phyloP scores from a whole-genome alignment of 2,888 invertebrate genomes.

The Drosophila mimetica region DNA sequence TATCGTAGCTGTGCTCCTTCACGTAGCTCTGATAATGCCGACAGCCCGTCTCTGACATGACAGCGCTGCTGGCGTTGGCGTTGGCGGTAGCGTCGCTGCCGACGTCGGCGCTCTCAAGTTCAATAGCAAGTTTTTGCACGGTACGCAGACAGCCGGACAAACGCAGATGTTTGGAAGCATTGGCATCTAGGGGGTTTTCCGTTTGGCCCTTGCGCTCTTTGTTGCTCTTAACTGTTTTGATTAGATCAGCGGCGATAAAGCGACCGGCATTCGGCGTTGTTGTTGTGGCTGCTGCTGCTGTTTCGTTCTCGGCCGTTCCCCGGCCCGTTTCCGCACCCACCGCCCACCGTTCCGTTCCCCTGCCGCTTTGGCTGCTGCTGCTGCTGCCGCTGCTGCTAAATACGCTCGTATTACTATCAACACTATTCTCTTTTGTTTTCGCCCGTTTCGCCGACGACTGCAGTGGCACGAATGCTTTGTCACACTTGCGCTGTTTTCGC shows the following conservation, averaged over 20 bases:
- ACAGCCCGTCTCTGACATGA: conserved; percentile 83
- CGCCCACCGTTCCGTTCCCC: conserved; percentile 38
- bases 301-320: conserved; percentile 64
- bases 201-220: conserved; percentile 13
- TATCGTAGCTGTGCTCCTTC: conserved; percentile 84
- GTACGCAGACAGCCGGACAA: conserved; percentile 60
- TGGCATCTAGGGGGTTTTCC: conserved; percentile 50
- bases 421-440: conserved; percentile 74
- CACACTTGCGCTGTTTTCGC: conserved; percentile 78
- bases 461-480: conserved; percentile 67
- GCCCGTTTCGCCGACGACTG: conserved; percentile 68
- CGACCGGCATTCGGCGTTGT: conserved; percentile 63
- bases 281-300: conserved; percentile 28
- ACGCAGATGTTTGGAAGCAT: conserved; percentile 56
- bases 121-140: conserved; percentile 63
- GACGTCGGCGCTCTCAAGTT: conserved; percentile 49
- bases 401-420: conserved; percentile 70
- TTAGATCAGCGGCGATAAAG: conserved; percentile 47
- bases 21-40: conserved; percentile 83
- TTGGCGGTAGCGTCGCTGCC: conserved; percentile 7
- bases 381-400: conserved; percentile 48
- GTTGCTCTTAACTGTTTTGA: conserved; percentile 56
- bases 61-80: conserved; percentile 47
- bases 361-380: conserved; percentile 43
- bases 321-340: conserved; percentile 58